Conservation (phyloP, 2,113 vertebrate species). For the Thunnus maccoyii region DNA sequence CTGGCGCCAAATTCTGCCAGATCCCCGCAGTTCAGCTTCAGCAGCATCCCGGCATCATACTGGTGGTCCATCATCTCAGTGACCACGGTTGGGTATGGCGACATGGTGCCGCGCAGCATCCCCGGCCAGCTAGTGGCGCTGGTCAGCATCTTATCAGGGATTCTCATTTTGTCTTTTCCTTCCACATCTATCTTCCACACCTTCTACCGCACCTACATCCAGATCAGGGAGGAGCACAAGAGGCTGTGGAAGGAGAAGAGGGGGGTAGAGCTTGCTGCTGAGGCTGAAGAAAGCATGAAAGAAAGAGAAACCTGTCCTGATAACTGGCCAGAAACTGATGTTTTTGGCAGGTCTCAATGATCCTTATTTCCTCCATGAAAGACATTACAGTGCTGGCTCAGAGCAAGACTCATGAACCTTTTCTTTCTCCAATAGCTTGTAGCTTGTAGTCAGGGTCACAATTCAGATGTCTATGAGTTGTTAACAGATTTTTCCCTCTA, state of each 20-base stretch:
- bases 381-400: conserved; percentile 12
- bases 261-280: conserved; percentile 47
- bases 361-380: conserved; percentile 12
- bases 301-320: conserved; percentile 38
- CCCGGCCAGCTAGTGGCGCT: conserved; percentile 92
- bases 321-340: neutral
- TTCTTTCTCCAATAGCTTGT: neutral
- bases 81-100: conserved; percentile 93
- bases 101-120: conserved; percentile 92
- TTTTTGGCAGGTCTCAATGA: neutral
- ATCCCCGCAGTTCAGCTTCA: conserved; percentile 86
- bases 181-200: conserved; percentile 94
- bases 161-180: conserved; percentile 94
- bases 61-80: conserved; percentile 97
- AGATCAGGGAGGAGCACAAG: conserved; percentile 87
- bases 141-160: conserved; percentile 91
- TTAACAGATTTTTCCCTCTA: no score
- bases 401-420: conserved; percentile 1
- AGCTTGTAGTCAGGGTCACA: neutral
- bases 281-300: conserved; percentile 40
- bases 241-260: conserved; percentile 77
- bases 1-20: conserved; percentile 60
- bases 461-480: no score
- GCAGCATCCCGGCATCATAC: conserved; percentile 91
- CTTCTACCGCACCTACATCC: conserved; percentile 89